Percentiles rank a stretch among this genome's conserved stretches.
phyloP scores from a whole-genome alignment of 2,888 invertebrate species.

The Dastarcus helophoroides region DNA sequence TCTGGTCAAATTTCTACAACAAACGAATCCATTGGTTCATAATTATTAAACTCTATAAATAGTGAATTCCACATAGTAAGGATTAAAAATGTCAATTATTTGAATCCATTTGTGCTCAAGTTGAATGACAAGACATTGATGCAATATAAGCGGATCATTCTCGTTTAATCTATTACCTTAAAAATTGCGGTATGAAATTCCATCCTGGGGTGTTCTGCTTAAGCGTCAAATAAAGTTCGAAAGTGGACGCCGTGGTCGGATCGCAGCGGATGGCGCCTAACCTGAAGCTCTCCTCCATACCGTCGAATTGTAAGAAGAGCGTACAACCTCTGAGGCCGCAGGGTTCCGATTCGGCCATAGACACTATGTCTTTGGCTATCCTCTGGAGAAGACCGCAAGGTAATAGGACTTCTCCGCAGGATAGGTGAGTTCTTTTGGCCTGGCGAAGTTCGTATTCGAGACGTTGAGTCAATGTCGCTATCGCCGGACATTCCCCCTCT shows the following conservation, averaged over 20 bases:
- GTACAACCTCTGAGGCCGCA: constrained; percentile 81
- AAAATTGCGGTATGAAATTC: constrained; percentile 78
- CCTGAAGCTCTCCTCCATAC: constrained; percentile 48
- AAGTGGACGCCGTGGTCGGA: constrained; percentile 75
- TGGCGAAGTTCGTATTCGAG: constrained; percentile 69
- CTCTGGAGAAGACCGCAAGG: constrained; percentile 72
- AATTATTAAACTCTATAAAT: too few relatives aligned
- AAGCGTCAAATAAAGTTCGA: constrained; percentile 77
- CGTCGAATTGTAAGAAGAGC: constrained; percentile 74
- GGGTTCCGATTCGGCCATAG: constrained; percentile 79
- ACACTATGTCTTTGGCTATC: constrained; percentile 68
- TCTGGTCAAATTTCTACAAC: constrained; percentile 68
- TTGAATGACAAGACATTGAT: too few relatives aligned
- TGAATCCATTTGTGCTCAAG: too few relatives aligned
- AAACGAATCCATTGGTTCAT: constrained; percentile 24
- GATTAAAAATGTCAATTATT: too few relatives aligned
- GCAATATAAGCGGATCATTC: too few relatives aligned
- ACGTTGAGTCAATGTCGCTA: constrained; percentile 58
- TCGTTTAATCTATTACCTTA: too few relatives aligned
- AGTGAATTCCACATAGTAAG: too few relatives aligned
- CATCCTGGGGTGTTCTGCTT: constrained; percentile 76
- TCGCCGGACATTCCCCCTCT: constrained; percentile 36
- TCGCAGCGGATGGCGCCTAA: constrained; percentile 76
- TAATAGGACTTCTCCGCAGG: constrained; percentile 75
- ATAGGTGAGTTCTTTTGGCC: constrained; percentile 69